phyloP scores from a whole-genome alignment of 2,888 invertebrate species.

The Smittia aterrima region DNA sequence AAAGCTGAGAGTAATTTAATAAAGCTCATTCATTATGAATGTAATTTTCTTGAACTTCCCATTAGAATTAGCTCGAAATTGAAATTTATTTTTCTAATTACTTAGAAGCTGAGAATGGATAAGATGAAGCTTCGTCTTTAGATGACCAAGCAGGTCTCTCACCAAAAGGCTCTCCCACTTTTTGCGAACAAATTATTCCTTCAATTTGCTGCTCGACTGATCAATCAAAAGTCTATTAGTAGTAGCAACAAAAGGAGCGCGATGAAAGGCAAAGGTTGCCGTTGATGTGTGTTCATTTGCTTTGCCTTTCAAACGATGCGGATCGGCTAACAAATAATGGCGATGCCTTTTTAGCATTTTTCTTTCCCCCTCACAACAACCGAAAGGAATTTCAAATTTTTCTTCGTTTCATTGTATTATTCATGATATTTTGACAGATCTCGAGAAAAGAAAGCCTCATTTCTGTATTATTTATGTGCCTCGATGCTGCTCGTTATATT shows the following conservation, averaged over 20 bases:
- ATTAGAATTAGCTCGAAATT: conserved; percentile 29
- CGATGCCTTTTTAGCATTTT: conserved; percentile 15
- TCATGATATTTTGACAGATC: conserved; percentile 32
- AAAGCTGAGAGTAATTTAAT: conserved; percentile 7
- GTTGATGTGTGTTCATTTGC: background rate
- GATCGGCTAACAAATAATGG: background rate
- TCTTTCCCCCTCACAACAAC: background rate
- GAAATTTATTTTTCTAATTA: conserved; percentile 26
- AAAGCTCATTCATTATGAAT: conserved; percentile 34
- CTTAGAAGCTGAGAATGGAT: background rate
- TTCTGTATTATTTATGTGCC: conserved; percentile 28
- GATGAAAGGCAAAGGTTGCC: background rate
- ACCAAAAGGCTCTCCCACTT: background rate
- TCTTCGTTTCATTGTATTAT: conserved; percentile 22
- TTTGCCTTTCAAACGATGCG: background rate
- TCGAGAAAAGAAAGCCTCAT: conserved; percentile 18
- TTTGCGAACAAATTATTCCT: conserved; percentile 14
- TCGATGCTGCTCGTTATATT: background rate
- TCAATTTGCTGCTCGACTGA: conserved; percentile 22
- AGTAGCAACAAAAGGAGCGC: background rate
- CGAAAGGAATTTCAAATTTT: conserved; percentile 16
- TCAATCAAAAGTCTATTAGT: conserved; percentile 35
- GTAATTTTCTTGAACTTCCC: conserved; percentile 32
- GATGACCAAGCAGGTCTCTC: background rate
- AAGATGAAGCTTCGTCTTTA: background rate